Evolutionary conservation across 1,140 invertebrate genomes (phyloP).

Genomic region (Drosophila punjabiensis): DNA sequence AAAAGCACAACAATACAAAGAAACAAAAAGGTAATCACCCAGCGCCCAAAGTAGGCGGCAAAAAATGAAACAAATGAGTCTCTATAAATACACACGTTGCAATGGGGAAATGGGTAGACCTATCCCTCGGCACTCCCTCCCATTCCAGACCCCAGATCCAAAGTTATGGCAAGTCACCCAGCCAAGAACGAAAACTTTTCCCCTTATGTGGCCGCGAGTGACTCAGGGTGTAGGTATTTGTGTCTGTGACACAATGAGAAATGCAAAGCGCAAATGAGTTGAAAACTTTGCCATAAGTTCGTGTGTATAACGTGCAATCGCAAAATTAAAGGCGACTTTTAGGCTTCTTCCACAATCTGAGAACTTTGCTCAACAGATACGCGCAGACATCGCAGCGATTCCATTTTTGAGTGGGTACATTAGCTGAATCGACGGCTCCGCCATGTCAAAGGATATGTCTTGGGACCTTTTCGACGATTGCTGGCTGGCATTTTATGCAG

Average conservation of each 20-base stretch:
- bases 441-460: not conserved
- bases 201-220: slow-evolving; percentile 12
- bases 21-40: slow-evolving; percentile 74
- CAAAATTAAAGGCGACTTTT: slow-evolving; percentile 70
- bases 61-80: slow-evolving; percentile 77
- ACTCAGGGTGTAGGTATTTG: slow-evolving; percentile 18
- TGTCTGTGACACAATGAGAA: slow-evolving; percentile 75
- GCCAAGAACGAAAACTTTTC: slow-evolving; percentile 40
- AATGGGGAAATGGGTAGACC: slow-evolving; percentile 12
- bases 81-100: slow-evolving; percentile 70
- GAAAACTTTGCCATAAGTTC: slow-evolving; percentile 80
- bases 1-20: slow-evolving; percentile 54
- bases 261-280: slow-evolving; percentile 82
- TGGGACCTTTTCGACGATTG: not conserved
- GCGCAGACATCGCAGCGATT: not conserved
- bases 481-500: not conserved
- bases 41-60: slow-evolving; percentile 48
- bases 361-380: slow-evolving; percentile 62
- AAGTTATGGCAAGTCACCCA: slow-evolving; percentile 45
- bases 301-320: slow-evolving; percentile 48
- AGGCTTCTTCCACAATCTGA: slow-evolving; percentile 50
- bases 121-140: slow-evolving; percentile 4
- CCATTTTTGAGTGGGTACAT: slow-evolving; percentile 22
- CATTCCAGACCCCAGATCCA: slow-evolving; percentile 8
- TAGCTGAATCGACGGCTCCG: not conserved